Evolutionary conservation across 2,888 invertebrate genomes (phyloP).

Genomic region (Azorinus chamasolen): DNA sequence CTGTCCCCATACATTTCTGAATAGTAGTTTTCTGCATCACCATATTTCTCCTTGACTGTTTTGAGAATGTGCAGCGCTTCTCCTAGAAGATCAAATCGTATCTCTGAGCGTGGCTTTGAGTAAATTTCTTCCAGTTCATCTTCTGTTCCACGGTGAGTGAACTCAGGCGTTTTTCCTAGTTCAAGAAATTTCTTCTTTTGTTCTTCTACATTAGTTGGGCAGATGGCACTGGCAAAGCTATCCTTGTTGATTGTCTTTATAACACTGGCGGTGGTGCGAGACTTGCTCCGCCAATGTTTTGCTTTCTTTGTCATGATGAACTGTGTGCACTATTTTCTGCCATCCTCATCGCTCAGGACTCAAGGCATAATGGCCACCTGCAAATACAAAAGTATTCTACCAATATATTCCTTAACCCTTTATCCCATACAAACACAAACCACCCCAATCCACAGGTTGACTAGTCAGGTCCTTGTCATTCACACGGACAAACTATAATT

Average conservation of each 20-base stretch:
- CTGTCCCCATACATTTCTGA: slow-evolving; percentile 77
- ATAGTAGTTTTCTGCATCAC: slow-evolving; percentile 79
- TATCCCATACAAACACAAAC: too few species aligned
- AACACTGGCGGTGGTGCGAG: slow-evolving; percentile 58
- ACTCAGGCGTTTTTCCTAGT: slow-evolving; percentile 81
- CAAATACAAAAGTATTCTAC: too few species aligned
- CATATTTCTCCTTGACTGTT: slow-evolving; percentile 78
- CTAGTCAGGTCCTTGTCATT: too few species aligned
- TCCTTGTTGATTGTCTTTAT: slow-evolving; percentile 63
- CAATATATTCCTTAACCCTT: too few species aligned
- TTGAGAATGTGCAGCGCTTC: slow-evolving; percentile 82
- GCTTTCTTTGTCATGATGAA: slow-evolving; percentile 59
- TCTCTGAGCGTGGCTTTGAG: slow-evolving; percentile 76
- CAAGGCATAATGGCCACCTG: too few species aligned
- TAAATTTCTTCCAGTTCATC: slow-evolving; percentile 74
- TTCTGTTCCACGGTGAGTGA: slow-evolving; percentile 73
- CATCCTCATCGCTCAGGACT: too few species aligned
- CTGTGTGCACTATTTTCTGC: too few species aligned
- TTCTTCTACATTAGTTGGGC: slow-evolving; percentile 82
- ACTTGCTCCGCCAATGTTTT: slow-evolving; percentile 56
- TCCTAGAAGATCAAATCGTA: slow-evolving; percentile 79
- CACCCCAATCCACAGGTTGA: too few species aligned
- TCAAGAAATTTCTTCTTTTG: slow-evolving; percentile 83
- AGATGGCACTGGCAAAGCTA: slow-evolving; percentile 71
- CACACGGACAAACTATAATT: too few species aligned